These are phyloP conservation scores for Cephalopterus ornatus DNA, from an alignment of 2,113 vertebrate genomes.

Conservation along the genomic window DNA sequence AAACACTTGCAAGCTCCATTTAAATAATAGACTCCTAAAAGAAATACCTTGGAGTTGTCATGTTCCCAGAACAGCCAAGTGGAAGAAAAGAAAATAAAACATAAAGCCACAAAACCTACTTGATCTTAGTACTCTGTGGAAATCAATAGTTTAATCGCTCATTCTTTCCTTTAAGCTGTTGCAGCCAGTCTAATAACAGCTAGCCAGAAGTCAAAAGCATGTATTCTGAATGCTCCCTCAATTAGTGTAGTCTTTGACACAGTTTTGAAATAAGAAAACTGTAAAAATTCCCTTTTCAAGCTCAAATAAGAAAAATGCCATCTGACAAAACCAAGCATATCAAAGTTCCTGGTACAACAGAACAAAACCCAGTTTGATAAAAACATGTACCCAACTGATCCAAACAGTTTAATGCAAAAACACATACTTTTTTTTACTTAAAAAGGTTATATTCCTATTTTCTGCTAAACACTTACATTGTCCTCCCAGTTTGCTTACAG, in stretches of 20 bases:
- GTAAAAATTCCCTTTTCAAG: background rate
- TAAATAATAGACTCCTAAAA: constrained; percentile 34
- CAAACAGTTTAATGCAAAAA: background rate
- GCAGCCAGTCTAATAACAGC: background rate
- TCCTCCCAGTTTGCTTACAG: background rate
- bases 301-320: background rate
- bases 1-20: constrained; percentile 43
- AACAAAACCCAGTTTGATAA: background rate
- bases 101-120: background rate
- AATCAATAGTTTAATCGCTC: background rate
- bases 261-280: background rate
- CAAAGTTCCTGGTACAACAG: background rate
- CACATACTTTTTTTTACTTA: background rate
- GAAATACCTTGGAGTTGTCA: constrained; percentile 38
- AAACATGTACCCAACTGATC: background rate
- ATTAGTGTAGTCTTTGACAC: background rate
- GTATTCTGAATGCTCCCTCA: background rate
- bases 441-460: background rate
- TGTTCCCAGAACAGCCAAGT: constrained; percentile 29
- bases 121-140: background rate
- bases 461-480: background rate
- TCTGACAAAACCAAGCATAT: background rate
- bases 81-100: background rate
- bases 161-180: background rate
- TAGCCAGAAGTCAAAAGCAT: background rate